Base-by-base conservation (phyloP, 1,140 invertebrate species). In the Aphaenogaster ashmeadi region DNA sequence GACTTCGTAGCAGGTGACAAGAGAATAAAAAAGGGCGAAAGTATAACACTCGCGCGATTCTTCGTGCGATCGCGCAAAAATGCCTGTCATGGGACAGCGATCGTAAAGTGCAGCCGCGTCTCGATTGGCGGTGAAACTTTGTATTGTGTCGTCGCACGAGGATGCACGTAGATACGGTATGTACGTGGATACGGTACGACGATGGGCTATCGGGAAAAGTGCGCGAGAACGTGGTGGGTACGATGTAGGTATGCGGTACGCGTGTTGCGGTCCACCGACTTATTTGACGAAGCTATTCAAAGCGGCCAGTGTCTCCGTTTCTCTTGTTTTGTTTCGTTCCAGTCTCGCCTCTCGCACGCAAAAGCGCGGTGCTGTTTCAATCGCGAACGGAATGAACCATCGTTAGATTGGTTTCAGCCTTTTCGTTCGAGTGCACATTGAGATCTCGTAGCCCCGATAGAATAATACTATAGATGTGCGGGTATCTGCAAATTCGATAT, bases 211-310 rank as follows among this genome's bases (percentile, higher is more conserved):
- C 44, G 41, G 8, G 38, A 52, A 64, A 21, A 36, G 8, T 41
- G 27, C 38, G 11, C 13, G 60, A 81, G 41, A 60, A 74, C 11
- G 56, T 9, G 38, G 21, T 9, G 56, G 56, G n/a, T 38, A 27
- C 27, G 54, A n/a, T 33, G 1, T 5, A 50, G 41, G 36, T 62
- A 67, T 33, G 33, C 52, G 71, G 50, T 58, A 88, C 74, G 87
- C 74, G 47, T 54, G 33, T 60, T 52, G 78, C 71, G 78, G 72
- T 79, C 66, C 80, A 44, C 69, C 87, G 58, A 88, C 88, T 88
- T 74, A 84, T 88, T 87, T 77, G 72, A 74, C 78, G 50, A 58
- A 66, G 27, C 86, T 77, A 89, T 87, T 79, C 79, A 54, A 66
- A 87, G 54, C 66, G 81, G 47, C 47, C n/a, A 13, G 27, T 47